Evolutionary conservation across 1,140 invertebrate genomes (phyloP).

Genomic region (Monochamus saltuarius): DNA sequence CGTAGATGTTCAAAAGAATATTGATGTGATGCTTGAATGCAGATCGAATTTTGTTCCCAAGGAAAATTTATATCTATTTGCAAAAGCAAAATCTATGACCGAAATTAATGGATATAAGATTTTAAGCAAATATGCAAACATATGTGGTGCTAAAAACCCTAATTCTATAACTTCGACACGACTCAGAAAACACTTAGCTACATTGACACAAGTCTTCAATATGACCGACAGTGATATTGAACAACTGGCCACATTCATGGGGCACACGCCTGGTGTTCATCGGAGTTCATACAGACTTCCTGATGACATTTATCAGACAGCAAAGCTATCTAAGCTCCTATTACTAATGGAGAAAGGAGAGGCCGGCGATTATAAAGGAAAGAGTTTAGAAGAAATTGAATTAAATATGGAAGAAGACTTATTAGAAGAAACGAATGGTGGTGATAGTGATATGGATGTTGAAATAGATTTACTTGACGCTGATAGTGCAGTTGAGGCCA

Average conservation of each 20-base stretch:
- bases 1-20: conserved; percentile 24
- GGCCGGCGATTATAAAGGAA: conserved; percentile 40
- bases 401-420: conserved; percentile 40
- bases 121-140: conserved; percentile 36
- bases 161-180: conserved; percentile 37
- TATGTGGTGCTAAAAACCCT: conserved; percentile 40
- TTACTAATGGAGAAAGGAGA: conserved; percentile 35
- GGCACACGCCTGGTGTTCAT: conserved; percentile 29
- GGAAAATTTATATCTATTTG: conserved; percentile 43
- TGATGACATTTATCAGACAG: conserved; percentile 27
- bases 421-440: conserved; percentile 12
- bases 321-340: conserved; percentile 27
- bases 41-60: conserved; percentile 25
- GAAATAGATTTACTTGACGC: neutral
- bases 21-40: conserved; percentile 25
- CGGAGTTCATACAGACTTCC: conserved; percentile 25
- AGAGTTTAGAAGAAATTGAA: conserved; percentile 47
- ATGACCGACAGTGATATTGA: conserved; percentile 44
- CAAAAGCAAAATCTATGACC: conserved; percentile 24
- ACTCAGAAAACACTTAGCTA: conserved; percentile 35
- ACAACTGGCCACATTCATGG: conserved; percentile 46
- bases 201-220: conserved; percentile 46
- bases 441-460: neutral
- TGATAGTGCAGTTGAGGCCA: neutral
- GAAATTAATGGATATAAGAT: conserved; percentile 41